Conservation (phyloP, 1,140 invertebrate genomes). For the Stegodyphus mimosarum region DNA sequence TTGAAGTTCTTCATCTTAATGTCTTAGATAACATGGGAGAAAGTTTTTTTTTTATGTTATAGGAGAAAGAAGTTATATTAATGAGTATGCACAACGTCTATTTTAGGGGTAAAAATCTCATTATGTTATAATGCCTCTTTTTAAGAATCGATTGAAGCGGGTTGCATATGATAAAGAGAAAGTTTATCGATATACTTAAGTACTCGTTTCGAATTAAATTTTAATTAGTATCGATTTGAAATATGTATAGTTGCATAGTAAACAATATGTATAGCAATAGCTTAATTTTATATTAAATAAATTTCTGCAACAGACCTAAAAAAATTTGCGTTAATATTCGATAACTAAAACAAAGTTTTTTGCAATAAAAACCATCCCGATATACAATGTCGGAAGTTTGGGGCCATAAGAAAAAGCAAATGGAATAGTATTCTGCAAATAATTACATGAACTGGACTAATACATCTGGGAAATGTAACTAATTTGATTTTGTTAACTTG, state of each 20-base stretch:
- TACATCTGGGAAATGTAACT: no score
- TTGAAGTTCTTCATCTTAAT: constrained; percentile 50
- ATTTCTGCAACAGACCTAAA: no score
- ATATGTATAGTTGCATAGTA: background rate
- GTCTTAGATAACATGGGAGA: constrained; percentile 2
- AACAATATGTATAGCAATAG: no score
- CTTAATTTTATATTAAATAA: no score
- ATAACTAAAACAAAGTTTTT: no score
- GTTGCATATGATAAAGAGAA: background rate
- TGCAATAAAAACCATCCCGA: no score
- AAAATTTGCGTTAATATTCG: no score
- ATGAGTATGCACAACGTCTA: constrained; percentile 30
- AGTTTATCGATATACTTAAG: background rate
- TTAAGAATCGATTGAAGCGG: constrained; percentile 22
- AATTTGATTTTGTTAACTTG: no score
- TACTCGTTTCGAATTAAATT: constrained; percentile 2
- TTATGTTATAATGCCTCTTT: background rate
- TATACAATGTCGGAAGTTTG: no score
- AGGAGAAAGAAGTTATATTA: constrained; percentile 49
- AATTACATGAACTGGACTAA: no score
- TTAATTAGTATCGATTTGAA: constrained; percentile 52
- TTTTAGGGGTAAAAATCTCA: constrained; percentile 1
- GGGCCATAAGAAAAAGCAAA: no score
- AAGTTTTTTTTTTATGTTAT: background rate
- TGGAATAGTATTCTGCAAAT: no score